These are phyloP conservation scores for Oenanthe melanoleuca DNA, from an alignment of 2,113 vertebrate genomes.

Conservation along the genomic window DNA sequence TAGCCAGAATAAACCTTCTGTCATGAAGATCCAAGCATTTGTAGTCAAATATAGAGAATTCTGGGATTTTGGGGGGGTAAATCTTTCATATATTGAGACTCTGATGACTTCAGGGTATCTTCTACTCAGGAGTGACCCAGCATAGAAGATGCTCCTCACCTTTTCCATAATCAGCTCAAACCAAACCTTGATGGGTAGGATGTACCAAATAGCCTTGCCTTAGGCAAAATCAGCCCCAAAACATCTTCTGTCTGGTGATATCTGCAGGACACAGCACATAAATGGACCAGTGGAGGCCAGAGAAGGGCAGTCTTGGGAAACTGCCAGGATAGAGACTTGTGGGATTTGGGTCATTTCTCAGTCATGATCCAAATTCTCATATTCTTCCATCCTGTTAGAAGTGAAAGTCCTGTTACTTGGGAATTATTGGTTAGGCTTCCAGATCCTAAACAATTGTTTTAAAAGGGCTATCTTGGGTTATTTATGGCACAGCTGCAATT, in stretches of 20 bases:
- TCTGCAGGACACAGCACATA: background rate
- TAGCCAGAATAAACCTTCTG: background rate
- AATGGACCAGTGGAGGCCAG: background rate
- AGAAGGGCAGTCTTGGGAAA: background rate
- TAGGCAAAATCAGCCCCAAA: background rate
- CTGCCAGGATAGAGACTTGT: background rate
- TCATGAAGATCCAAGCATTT: background rate
- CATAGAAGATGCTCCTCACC: background rate
- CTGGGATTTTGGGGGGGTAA: rapidly evolving
- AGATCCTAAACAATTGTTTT: background rate
- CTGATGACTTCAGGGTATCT: background rate
- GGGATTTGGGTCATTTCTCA: slow-evolving; percentile 9
- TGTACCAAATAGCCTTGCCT: background rate
- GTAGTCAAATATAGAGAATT: background rate
- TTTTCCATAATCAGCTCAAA: background rate
- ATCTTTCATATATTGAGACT: background rate
- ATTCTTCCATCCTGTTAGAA: background rate
- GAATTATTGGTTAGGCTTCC: slow-evolving; percentile 1
- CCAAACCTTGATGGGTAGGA: background rate
- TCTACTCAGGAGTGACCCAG: background rate
- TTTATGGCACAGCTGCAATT: background rate
- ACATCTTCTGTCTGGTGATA: background rate
- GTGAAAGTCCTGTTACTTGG: background rate
- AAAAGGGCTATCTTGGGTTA: background rate
- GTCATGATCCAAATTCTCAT: background rate